These are phyloP conservation scores for Rhinichthys osculus DNA, from an alignment of 2,797 vertebrate species.

Conservation along the genomic window DNA sequence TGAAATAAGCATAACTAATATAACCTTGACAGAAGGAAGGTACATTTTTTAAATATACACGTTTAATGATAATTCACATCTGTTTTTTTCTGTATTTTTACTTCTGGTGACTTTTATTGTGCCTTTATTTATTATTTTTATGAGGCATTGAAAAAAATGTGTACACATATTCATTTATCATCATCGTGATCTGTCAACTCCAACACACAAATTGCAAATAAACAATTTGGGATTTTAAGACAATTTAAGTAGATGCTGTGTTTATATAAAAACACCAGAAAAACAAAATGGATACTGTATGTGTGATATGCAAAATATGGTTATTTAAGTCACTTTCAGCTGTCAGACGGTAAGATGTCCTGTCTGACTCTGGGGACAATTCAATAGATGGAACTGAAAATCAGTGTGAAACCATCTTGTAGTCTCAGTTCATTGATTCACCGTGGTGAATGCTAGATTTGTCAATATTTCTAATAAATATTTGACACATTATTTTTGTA, in stretches of 20 bases:
- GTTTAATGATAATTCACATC: background rate
- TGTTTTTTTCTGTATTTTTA: background rate
- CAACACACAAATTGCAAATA: background rate
- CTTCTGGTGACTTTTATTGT: background rate
- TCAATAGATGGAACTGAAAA: conserved; percentile 16
- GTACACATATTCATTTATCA: background rate
- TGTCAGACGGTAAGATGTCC: background rate
- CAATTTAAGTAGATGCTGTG: background rate
- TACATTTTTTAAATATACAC: background rate
- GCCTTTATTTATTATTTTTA: background rate
- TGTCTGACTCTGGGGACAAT: background rate
- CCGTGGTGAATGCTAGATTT: background rate
- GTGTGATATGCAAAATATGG: conserved; percentile 11
- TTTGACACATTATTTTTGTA: background rate
- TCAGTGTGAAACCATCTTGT: conserved; percentile 11
- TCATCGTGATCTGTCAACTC: background rate
- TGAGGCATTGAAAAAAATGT: background rate
- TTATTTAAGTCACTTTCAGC: conserved; percentile 19
- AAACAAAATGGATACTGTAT: background rate
- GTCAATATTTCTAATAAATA: conserved; percentile 24
- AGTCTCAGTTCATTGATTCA: conserved; percentile 13
- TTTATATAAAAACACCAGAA: background rate
- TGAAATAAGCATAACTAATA: background rate
- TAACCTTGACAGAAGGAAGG: background rate
- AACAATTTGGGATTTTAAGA: background rate